These are phyloP conservation scores for Pangasius macronema DNA, from an alignment of 2,797 vertebrate species.

Conservation along the genomic window DNA sequence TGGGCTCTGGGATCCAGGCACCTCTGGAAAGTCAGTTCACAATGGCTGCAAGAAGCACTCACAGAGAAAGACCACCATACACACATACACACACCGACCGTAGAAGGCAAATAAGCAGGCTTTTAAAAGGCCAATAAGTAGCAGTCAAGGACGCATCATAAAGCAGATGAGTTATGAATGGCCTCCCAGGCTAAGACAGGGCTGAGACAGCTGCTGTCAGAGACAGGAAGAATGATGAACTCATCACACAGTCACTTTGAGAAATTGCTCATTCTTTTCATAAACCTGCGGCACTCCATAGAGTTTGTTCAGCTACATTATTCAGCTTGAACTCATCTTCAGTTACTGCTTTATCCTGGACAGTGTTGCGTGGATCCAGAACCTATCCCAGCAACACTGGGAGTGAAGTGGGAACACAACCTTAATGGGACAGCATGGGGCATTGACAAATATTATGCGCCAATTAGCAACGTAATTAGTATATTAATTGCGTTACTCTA, in stretches of 20 bases:
- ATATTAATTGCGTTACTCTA: conserved; percentile 12
- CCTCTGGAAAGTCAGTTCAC: conserved; percentile 34
- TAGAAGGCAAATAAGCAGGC: conserved; percentile 30
- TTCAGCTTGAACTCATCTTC: not conserved
- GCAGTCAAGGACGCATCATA: conserved; percentile 37
- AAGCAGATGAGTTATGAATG: conserved; percentile 38
- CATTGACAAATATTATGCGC: not conserved
- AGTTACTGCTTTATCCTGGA: not conserved
- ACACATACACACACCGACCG: conserved; percentile 5
- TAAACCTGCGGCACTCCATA: conserved; percentile 24
- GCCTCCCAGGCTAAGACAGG: conserved; percentile 27
- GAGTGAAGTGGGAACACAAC: not conserved
- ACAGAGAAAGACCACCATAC: conserved; percentile 17
- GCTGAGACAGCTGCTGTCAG: conserved; percentile 37
- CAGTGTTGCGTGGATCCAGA: not conserved
- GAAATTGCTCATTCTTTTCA: conserved; percentile 27
- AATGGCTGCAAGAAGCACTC: conserved; percentile 7
- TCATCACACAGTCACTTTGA: conserved; percentile 33
- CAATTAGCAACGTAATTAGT: conserved; percentile 14
- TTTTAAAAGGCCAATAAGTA: conserved; percentile 45
- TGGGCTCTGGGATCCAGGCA: conserved; percentile 25
- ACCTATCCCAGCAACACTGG: not conserved
- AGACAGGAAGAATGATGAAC: conserved; percentile 38
- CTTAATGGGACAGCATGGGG: not conserved
- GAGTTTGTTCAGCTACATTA: conserved; percentile 15